Base-by-base conservation (phyloP, 2,113 vertebrate genomes). In the Alosa alosa region DNA sequence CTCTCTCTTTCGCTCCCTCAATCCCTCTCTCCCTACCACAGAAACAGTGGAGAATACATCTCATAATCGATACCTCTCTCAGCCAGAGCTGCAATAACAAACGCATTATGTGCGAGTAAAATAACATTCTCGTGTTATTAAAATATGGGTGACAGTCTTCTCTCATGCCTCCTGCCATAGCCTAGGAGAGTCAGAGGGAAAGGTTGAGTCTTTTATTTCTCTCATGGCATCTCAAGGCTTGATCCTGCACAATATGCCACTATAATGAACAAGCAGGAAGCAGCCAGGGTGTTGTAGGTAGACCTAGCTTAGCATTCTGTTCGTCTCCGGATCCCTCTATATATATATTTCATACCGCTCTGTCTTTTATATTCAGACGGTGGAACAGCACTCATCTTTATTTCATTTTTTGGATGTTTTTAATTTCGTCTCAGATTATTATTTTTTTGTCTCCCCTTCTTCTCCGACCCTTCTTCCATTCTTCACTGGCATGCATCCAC, bases 21-120 rank as follows among this genome's bases (percentile, higher is more conserved):
- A 60, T 17, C 41, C 17, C 50, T 83, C 17, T 22, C 72, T n/a
- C 87, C 78, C 50, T 50, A 22, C 45, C 15, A 60, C 45, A 36
- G 72, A 78, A 78, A 41, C 72, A 78, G 36, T 36, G 72, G 72
- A 78, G 72, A 78, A 78, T 39, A 78, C 36, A 31, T 39, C 91
- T 91, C 86, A 87, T 92, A 94, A 95, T 95, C 94, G 91, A 95
- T 95, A 95, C 88, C 89, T 93, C 93, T 94, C 93, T 92, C 89
- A 85, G 91, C 89, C 91, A 92, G 91, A 92, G 92, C 91, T 94
- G 93, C 93, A 95, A 95, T 95, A 94, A 95, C 92, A 95, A 95
- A 94, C 91, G 93, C 92, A 95, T 95, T 94, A 95, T 90, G 90
- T 91, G 89, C 84, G 82, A 91, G 84, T 87, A 92, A 91, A 93